Evolutionary conservation across 2,113 vertebrate genomes (phyloP), one percentile per base, ranked within the genome.

Genomic region (Forbesichthys agassizii): DNA sequence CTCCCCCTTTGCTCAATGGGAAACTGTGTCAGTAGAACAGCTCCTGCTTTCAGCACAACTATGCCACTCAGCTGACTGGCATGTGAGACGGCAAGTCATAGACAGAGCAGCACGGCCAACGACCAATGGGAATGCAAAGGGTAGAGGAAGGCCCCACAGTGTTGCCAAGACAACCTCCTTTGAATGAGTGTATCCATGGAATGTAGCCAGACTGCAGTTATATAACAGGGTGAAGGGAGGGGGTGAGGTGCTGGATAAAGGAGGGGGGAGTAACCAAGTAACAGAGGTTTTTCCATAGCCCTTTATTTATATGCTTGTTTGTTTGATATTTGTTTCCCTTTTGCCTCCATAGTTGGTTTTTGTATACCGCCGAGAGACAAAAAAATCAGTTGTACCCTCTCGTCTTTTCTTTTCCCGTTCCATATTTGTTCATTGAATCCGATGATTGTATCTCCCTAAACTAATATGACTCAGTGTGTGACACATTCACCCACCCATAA

Each of bases 21-120:
- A 91, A 92, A 92, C 83, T 89, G 88, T 92, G 91, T 93, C 93
- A 92, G 90, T 93, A 85, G 91, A 92, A 73, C 91, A 91, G 84
- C 77, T 88, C 69, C 61, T 79, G 70, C 74, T 73, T 64, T 69
- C 75, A 83, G 83, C 83, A 78, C 77, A 88, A 74, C 65, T 47
- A 53, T 77, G 75, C 64, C 13, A 18, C 78, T 77, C 88, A 76
- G 78, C 85, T 84, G 89, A 92, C 78, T 75, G 87, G 83, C 87
- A 82, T 75, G 65, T 74, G 80, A 81, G 81, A n/a, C 5, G 36
- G 71, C 89, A 0, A 91, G 68, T 91, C 71, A 46, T 63, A 72
- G 46, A 33, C 69, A 16, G 51, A 79, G 69, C 57, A 27, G 60
- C 56, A 33, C 13, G 0, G 49, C 60, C 61, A 0, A 33, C n/a